phyloP scores from a whole-genome alignment of 2,888 invertebrate genomes.

The Leucophenga maculata region DNA sequence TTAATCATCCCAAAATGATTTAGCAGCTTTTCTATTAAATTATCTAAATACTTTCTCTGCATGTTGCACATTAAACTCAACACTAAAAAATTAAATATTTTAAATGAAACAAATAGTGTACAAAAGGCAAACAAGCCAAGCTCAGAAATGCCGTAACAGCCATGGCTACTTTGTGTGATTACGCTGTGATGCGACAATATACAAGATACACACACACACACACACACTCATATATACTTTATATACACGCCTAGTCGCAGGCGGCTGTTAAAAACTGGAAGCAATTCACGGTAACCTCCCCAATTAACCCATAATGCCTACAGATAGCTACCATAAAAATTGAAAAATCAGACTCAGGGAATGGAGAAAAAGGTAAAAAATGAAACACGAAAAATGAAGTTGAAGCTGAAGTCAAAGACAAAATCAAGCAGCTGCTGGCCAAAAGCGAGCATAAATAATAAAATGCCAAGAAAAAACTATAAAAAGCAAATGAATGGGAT shows the following conservation, averaged over 20 bases:
- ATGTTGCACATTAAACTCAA: no score
- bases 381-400: conserved; percentile 22
- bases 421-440: conserved; percentile 5
- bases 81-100: no score
- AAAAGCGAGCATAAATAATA: conserved; percentile 32
- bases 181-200: no score
- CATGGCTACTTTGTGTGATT: background rate
- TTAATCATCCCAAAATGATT: no score
- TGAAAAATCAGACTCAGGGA: conserved; percentile 10
- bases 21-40: no score
- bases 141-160: background rate
- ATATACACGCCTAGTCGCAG: background rate
- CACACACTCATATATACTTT: no score
- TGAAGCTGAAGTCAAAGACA: conserved; percentile 9
- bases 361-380: conserved; percentile 26
- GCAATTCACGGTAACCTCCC: conserved; percentile 32
- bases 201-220: background rate
- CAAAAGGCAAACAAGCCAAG: no score
- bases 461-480: conserved; percentile 6
- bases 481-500: conserved; percentile 4
- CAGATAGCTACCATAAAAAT: conserved; percentile 18
- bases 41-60: no score
- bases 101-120: no score
- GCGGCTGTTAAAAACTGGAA: conserved; percentile 24
- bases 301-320: conserved; percentile 29